Conservation (phyloP, 2,888 invertebrate species). For the Megaustenia siamemsis region DNA sequence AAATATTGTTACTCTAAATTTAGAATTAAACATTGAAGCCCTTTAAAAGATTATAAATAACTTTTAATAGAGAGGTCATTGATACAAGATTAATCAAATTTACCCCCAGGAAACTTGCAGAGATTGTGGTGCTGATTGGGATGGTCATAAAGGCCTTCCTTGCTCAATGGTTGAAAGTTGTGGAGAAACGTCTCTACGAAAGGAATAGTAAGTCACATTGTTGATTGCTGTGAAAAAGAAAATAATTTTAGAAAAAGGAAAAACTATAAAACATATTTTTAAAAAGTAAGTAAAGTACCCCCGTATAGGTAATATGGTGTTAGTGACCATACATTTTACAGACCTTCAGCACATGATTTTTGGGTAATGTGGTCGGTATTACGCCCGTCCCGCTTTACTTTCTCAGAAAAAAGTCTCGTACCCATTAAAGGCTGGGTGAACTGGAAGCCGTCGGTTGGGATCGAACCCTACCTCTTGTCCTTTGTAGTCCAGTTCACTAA, state of each 20-base stretch:
- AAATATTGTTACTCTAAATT: too few relatives aligned
- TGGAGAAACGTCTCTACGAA: slow-evolving; percentile 72
- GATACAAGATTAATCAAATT: neutral
- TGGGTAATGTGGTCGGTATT: too few relatives aligned
- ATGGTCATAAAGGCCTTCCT: slow-evolving; percentile 72
- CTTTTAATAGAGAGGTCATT: neutral
- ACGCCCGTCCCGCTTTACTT: too few relatives aligned
- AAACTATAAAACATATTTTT: neutral
- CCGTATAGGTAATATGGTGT: too few relatives aligned
- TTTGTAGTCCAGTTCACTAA: too few relatives aligned
- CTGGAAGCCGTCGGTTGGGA: too few relatives aligned
- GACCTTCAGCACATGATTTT: too few relatives aligned
- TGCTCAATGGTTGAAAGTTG: slow-evolving; percentile 74
- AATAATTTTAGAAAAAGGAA: neutral
- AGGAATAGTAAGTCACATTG: slow-evolving; percentile 69
- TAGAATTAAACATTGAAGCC: too few relatives aligned
- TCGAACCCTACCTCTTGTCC: too few relatives aligned
- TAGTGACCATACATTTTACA: too few relatives aligned
- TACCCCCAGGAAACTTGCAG: slow-evolving; percentile 71
- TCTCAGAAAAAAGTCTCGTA: too few relatives aligned
- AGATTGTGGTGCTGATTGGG: slow-evolving; percentile 73
- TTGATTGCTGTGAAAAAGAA: neutral
- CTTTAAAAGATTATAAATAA: neutral
- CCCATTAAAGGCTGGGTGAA: too few relatives aligned
- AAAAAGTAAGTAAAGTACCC: neutral